phyloP scores from a whole-genome alignment of 2,113 vertebrate species.

The Ia io region DNA sequence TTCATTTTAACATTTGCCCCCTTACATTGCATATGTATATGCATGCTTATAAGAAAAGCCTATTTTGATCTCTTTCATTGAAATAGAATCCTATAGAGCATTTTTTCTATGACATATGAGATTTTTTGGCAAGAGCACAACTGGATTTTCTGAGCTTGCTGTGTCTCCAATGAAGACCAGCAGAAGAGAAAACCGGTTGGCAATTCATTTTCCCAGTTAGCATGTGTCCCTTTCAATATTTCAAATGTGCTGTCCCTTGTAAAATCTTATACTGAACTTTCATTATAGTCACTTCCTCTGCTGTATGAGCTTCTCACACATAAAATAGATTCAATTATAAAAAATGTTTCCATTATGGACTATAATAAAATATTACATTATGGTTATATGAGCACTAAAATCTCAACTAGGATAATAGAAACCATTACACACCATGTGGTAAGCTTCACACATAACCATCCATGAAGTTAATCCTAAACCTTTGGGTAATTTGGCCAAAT shows the following conservation, averaged over 20 bases:
- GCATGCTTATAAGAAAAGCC: not conserved
- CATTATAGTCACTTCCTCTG: slow-evolving; percentile 4
- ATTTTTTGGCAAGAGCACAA: slow-evolving; percentile 1
- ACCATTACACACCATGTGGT: not conserved
- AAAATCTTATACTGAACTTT: slow-evolving; percentile 34
- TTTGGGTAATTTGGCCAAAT: not conserved
- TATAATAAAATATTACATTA: slow-evolving; percentile 1
- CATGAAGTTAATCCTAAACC: not conserved
- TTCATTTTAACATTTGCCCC: not conserved
- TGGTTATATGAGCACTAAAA: not conserved
- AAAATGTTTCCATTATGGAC: not conserved
- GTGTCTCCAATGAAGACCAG: not conserved
- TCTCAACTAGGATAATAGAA: slow-evolving; percentile 6
- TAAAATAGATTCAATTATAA: not conserved
- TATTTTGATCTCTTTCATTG: not conserved
- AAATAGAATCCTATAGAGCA: not conserved
- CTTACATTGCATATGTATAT: not conserved
- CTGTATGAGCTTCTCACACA: not conserved
- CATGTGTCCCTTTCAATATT: slow-evolving; percentile 13
- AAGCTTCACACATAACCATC: not conserved
- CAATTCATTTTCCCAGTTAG: not conserved
- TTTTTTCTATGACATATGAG: not conserved
- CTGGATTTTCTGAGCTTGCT: slow-evolving; percentile 28
- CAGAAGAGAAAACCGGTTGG: not conserved
- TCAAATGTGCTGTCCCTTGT: not conserved